Conservation (phyloP, 2,113 vertebrate genomes). For the Eulemur rufifrons region DNA sequence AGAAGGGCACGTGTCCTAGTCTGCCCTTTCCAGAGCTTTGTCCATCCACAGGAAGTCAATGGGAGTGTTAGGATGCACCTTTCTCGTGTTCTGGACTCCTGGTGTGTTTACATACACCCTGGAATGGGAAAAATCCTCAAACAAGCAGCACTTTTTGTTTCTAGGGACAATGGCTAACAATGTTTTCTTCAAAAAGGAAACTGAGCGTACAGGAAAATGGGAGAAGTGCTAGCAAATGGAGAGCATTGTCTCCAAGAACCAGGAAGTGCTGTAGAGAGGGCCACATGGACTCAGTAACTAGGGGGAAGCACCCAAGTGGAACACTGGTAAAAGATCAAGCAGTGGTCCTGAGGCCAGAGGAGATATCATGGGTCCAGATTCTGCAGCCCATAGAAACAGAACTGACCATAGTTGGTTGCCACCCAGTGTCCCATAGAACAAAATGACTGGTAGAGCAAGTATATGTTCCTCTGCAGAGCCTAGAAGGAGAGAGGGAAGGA, state of each 20-base stretch:
- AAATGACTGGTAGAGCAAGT: background rate
- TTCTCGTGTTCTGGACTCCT: background rate
- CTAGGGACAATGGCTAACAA: background rate
- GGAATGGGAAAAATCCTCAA: too few species aligned
- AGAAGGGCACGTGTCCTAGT: background rate
- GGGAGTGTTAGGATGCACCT: background rate
- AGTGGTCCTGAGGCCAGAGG: background rate
- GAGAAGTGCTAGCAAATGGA: background rate
- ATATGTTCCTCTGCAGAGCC: background rate
- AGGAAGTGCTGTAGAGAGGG: background rate
- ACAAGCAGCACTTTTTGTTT: background rate
- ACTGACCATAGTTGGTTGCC: background rate
- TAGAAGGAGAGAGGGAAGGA: background rate
- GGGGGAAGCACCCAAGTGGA: background rate
- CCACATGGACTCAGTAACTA: background rate
- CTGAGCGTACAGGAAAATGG: background rate
- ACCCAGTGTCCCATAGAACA: background rate
- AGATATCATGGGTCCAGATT: background rate
- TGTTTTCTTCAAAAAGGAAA: background rate
- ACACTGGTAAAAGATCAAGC: background rate
- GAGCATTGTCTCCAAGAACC: background rate
- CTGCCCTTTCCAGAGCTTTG: too few species aligned
- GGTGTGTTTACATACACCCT: background rate
- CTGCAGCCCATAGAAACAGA: background rate
- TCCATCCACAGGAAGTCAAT: too few species aligned